Conservation (phyloP, 2,888 invertebrate species). For the Melipona beecheii region DNA sequence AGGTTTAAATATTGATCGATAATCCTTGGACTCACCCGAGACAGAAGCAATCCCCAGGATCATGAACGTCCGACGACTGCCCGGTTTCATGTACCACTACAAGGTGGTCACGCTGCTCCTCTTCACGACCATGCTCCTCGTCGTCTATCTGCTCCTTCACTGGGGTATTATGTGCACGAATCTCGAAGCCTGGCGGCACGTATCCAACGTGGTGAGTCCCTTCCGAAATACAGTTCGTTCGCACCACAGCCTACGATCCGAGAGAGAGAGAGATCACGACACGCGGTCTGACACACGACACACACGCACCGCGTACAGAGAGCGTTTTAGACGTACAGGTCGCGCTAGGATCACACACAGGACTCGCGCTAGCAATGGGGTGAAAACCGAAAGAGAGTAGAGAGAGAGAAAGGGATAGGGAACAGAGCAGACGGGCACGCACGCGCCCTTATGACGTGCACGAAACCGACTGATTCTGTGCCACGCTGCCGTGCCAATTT, state of each 20-base stretch:
- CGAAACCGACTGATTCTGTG: slow-evolving; percentile 14
- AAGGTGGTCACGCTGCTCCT: slow-evolving; percentile 73
- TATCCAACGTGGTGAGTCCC: slow-evolving; percentile 86
- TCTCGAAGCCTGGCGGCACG: slow-evolving; percentile 86
- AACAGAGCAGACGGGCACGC: slow-evolving; percentile 21
- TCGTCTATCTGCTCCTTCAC: slow-evolving; percentile 85
- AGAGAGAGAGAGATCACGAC: not conserved
- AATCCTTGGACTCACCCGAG: slow-evolving; percentile 21
- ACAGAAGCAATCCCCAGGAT: slow-evolving; percentile 24
- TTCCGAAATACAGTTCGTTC: not conserved
- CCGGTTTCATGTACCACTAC: slow-evolving; percentile 80
- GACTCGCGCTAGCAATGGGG: slow-evolving; percentile 2
- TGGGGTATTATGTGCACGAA: slow-evolving; percentile 87
- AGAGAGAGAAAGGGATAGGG: slow-evolving; percentile 20
- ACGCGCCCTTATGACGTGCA: slow-evolving; percentile 42
- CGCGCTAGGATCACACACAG: slow-evolving; percentile 15
- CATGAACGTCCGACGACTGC: slow-evolving; percentile 80
- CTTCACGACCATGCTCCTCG: slow-evolving; percentile 79
- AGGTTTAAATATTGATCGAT: not conserved
- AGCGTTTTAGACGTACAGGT: slow-evolving; percentile 1
- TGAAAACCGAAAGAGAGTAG: slow-evolving; percentile 29
- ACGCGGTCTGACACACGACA: slow-evolving; percentile 7
- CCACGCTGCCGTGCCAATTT: slow-evolving; percentile 24
- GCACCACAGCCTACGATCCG: not conserved
- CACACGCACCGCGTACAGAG: not conserved